Base-by-base conservation (phyloP, 2,797 vertebrate genomes). In the Characodon lateralis region DNA sequence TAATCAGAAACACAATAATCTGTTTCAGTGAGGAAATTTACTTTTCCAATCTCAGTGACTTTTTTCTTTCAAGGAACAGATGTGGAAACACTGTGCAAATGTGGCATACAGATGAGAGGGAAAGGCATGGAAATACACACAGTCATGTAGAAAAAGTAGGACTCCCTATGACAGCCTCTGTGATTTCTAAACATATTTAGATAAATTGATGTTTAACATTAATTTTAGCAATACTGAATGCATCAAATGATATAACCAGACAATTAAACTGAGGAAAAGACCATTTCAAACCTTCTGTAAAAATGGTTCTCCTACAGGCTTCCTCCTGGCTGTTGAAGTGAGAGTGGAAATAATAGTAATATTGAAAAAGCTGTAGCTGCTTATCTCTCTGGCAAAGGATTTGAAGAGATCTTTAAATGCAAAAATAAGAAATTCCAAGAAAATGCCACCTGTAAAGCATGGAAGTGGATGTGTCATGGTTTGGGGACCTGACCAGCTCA, bases 1-100 rank as follows among this genome's bases (percentile, higher is more conserved):
- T 43, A n/a, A 35, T 22, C 55, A 14, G 63, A 83, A 41, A 28
- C 6, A 46, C 35, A 35, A 35, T 28, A 56, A 31, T 71, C 70
- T 71, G 70, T 12, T 31, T 9, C n/a, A 43, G 22, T 41, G 39
- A 51, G 63, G 16, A 16, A 28, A 65, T 73, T 77, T 39, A 28
- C 28, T 39, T 80, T 77, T 77, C 82, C 22, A 63, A 18, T 73
- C 53, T 55, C 12, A 35, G 9, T 10, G 73, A 31, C n/a, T 66
- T 28, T 69, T 61, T 78, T 51, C 41, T 76, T 31, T 61, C 51
- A 41, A 2, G 28, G 14, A 35, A 39, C 72, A 5, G 24, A 13
- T 20, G 55, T 63, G 61, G 14, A 53, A 72, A 66, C 16, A 63
- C 74, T 13, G 18, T 22, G 14, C 16, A 28, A 71, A 53, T 5